Evolutionary conservation across 92 coral and sea anemone genomes (phyloP).

Genomic region (Epizoanthus fatuus): DNA sequence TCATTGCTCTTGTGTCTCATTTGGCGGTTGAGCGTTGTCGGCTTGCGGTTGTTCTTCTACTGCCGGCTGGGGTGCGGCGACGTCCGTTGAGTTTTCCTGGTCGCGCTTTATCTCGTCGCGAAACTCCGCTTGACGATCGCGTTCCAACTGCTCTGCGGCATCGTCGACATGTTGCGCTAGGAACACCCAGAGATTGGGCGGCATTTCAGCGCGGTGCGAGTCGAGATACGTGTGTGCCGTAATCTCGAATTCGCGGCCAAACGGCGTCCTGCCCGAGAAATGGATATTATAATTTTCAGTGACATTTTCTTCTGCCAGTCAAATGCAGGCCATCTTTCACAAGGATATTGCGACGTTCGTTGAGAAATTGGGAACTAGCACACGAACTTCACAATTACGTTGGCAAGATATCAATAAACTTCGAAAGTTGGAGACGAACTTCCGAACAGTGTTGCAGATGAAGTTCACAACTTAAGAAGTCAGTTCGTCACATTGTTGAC

Average conservation of each 20-base stretch:
- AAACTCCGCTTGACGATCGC: constrained; percentile 76
- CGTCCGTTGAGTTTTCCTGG: neutral
- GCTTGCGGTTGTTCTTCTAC: constrained; percentile 29
- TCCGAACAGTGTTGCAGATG: too few relatives aligned
- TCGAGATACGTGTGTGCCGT: constrained; percentile 90
- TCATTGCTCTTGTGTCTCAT: constrained; percentile 24
- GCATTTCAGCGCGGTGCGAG: constrained; percentile 96
- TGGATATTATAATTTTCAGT: neutral
- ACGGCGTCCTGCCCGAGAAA: constrained; percentile 82
- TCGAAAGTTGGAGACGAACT: too few relatives aligned
- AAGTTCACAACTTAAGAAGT: too few relatives aligned
- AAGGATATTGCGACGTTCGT: too few relatives aligned
- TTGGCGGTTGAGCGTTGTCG: constrained; percentile 22
- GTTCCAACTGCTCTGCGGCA: constrained; percentile 79
- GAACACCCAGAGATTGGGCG: constrained; percentile 96
- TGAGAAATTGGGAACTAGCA: too few relatives aligned
- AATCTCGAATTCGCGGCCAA: constrained; percentile 96
- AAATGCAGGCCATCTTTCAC: too few relatives aligned
- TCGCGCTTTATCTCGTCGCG: constrained; percentile 66
- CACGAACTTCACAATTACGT: too few relatives aligned
- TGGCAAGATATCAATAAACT: too few relatives aligned
- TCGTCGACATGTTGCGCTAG: constrained; percentile 77
- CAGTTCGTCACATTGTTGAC: too few relatives aligned
- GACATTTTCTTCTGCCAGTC: neutral
- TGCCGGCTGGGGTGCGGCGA: constrained; percentile 5